Evolutionary conservation across 2,113 vertebrate species (phyloP).

Genomic region (Prochilodus magdalenae): DNA sequence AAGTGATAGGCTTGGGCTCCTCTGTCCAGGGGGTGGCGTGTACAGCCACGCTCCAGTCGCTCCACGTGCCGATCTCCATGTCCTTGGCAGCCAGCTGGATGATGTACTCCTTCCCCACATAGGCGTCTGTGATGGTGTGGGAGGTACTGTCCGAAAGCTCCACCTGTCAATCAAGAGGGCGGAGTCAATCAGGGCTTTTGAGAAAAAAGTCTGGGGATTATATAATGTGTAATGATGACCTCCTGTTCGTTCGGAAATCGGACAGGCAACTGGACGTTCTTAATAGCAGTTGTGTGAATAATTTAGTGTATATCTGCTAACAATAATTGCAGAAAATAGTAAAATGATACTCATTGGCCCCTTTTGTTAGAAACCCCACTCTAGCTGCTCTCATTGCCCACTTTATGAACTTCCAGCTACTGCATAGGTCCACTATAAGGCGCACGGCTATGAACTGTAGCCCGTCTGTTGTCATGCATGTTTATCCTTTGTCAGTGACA

Average conservation of each 20-base stretch:
- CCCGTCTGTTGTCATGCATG: too few relatives aligned
- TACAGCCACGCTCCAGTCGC: slow-evolving; percentile 95
- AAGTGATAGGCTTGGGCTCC: slow-evolving; percentile 81
- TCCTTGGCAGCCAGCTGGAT: slow-evolving; percentile 98
- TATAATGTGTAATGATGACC: not conserved
- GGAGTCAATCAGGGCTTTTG: slow-evolving; percentile 14
- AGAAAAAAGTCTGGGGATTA: not conserved
- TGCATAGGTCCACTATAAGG: too few relatives aligned
- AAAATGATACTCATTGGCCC: too few relatives aligned
- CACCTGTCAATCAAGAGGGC: slow-evolving; percentile 77
- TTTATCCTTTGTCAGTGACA: too few relatives aligned
- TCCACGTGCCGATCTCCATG: slow-evolving; percentile 96
- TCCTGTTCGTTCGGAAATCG: not conserved
- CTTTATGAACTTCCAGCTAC: too few relatives aligned
- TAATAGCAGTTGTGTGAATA: too few relatives aligned
- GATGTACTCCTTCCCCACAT: slow-evolving; percentile 95
- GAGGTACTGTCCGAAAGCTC: slow-evolving; percentile 92
- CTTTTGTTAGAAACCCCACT: too few relatives aligned
- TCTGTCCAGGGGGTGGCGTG: slow-evolving; percentile 96
- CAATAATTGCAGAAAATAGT: too few relatives aligned
- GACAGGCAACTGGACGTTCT: too few relatives aligned
- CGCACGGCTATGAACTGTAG: too few relatives aligned
- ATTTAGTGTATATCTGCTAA: too few relatives aligned
- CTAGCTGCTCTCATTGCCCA: too few relatives aligned
- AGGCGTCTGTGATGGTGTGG: slow-evolving; percentile 94